Conservation (phyloP, 2,797 vertebrate species). For the Aquila chrysaetos region DNA sequence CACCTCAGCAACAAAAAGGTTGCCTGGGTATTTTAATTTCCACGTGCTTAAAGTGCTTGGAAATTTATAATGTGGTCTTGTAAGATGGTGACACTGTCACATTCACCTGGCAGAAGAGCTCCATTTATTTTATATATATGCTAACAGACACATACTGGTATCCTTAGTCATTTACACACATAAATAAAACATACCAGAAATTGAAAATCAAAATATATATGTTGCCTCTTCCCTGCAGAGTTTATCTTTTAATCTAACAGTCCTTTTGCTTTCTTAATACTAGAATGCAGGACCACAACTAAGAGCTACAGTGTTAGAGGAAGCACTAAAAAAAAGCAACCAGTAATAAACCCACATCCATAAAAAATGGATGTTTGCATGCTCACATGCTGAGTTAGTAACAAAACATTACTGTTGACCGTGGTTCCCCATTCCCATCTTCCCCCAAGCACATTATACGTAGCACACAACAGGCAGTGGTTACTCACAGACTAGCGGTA, state of each 20-base stretch:
- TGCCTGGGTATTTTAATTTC: not conserved
- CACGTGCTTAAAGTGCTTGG: not conserved
- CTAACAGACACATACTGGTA: not conserved
- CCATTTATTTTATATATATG: not conserved
- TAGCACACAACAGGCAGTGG: not conserved
- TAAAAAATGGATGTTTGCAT: not conserved
- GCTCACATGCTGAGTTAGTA: not conserved
- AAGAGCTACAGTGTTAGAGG: not conserved
- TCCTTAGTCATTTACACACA: not conserved
- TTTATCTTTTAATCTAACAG: not conserved
- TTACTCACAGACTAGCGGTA: not conserved
- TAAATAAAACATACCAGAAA: not conserved
- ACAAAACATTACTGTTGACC: not conserved
- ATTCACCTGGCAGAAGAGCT: not conserved
- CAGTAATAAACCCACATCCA: not conserved
- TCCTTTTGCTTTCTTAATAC: not conserved
- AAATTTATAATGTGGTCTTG: not conserved
- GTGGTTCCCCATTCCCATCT: not conserved
- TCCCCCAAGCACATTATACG: not conserved
- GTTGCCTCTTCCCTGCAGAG: not conserved
- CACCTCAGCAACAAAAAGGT: not conserved
- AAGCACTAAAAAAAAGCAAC: not conserved
- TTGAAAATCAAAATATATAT: not conserved
- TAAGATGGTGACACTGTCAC: not conserved
- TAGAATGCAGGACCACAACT: not conserved